Percentiles rank a stretch among this genome's conserved stretches.
Evolutionary conservation across 2,797 vertebrate genomes (phyloP).

Genomic region (Babyrousa celebensis): DNA sequence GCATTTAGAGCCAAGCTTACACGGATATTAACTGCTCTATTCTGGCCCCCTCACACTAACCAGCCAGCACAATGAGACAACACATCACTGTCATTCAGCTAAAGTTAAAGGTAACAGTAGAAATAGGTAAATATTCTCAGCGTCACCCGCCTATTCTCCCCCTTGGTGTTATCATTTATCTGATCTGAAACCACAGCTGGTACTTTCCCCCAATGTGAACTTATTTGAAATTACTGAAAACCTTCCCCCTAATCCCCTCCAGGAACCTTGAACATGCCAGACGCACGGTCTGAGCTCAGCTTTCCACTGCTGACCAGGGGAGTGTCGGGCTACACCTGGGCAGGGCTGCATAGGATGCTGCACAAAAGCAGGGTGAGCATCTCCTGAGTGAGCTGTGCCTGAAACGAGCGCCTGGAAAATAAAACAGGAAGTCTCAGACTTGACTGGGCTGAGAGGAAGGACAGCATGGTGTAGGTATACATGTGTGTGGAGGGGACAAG

Average conservation of each 20-base stretch:
- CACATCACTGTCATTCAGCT: not conserved
- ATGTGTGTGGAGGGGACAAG: not conserved
- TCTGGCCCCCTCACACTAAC: not conserved
- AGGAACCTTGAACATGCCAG: not conserved
- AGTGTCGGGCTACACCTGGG: not conserved
- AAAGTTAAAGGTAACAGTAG: not conserved
- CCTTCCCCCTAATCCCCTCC: not conserved
- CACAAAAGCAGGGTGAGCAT: not conserved
- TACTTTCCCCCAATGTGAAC: not conserved
- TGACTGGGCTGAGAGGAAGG: not conserved
- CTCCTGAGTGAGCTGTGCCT: not conserved
- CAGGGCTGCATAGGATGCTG: accelerated
- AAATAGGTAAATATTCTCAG: not conserved
- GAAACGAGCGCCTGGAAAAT: not conserved
- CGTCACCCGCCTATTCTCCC: not conserved
- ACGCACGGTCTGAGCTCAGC: not conserved
- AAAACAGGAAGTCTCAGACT: not conserved
- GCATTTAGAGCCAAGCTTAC: not conserved
- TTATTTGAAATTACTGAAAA: not conserved
- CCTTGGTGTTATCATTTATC: not conserved
- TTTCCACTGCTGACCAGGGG: not conserved
- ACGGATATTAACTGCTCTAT: constrained; percentile 42
- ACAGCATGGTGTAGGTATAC: too few relatives aligned
- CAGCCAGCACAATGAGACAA: not conserved
- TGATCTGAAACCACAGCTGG: not conserved